Evolutionary conservation across 2,888 invertebrate genomes (phyloP), one percentile per base, ranked within the genome.

Genomic region (Resseliella maxima): DNA sequence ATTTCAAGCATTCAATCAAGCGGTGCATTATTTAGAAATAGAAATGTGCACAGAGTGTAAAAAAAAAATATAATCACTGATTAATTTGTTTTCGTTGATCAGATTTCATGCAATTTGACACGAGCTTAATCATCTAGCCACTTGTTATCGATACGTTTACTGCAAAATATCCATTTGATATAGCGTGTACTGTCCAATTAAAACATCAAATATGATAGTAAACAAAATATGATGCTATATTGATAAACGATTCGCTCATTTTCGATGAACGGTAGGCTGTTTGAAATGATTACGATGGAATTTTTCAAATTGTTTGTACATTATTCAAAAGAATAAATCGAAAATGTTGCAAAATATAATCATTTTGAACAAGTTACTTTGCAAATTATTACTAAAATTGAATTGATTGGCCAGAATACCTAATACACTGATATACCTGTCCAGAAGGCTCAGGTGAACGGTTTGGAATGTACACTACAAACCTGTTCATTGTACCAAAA

Each of bases 41-140:
- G 59, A 59, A 59, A 41, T 5, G 5, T 41, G 41, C 59, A 8
- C n/a, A 12, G 24, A 5, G 2, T 2, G 27, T 3, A 2, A 72
- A 31, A 31, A 35, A 59, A 59, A 1, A 24, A 6, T 24, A 8
- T 41, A 41, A 41, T 41, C 41, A 12, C 24, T 72, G 72, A 72
- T 72, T 72, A 72, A 72, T 35, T 72, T 35, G 72, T 72, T 72
- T 72, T 27, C n/a, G 31, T 35, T 72, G 72, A 72, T 72, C 72
- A 15, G 15, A 31, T 31, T 72, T 3, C 72, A 27, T 21, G 72
- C 31, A 72, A 72, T 72, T 72, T 72, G 72, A 72, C 72, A 31
- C 72, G 35, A 72, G 46, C 15, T 72, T 72, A 72, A 72, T 72
- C 59, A 59, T 59, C 27, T 72, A 31, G 72, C 72, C 72, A 72